phyloP scores from a whole-genome alignment of 2,113 vertebrate genomes.

The Silurus glanis region DNA sequence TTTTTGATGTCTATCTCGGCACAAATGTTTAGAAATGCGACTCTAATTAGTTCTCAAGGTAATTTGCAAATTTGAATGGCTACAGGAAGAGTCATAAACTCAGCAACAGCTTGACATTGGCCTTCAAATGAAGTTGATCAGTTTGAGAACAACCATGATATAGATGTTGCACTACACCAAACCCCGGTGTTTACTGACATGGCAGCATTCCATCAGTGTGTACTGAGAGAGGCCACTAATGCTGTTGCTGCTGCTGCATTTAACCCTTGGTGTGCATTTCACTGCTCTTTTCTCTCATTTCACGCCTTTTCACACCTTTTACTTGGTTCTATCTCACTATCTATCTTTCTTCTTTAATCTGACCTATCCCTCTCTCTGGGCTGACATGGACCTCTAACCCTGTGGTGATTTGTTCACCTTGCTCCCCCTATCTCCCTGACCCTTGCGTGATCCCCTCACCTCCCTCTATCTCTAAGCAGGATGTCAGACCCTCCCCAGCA shows the following conservation, averaged over 20 bases:
- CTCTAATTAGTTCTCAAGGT: background rate
- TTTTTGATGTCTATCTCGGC: no score
- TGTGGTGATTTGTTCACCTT: constrained; percentile 26
- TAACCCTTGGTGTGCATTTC: constrained; percentile 38
- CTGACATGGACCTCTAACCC: constrained; percentile 27
- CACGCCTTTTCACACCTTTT: constrained; percentile 26
- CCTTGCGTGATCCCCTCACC: constrained; percentile 26
- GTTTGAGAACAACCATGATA: background rate
- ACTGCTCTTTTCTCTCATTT: constrained; percentile 39
- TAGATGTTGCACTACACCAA: background rate
- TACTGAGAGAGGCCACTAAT: constrained; percentile 1
- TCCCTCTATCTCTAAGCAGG: constrained; percentile 46
- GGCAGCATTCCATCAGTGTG: background rate
- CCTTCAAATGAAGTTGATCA: background rate
- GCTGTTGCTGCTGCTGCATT: constrained; percentile 30
- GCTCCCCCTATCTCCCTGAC: constrained; percentile 31
- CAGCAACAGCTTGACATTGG: background rate
- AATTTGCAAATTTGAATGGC: background rate
- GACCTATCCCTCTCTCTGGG: constrained; percentile 24
- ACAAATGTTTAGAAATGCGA: background rate
- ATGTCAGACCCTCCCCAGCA: constrained; percentile 61
- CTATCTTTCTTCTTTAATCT: constrained; percentile 6
- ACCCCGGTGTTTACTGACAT: background rate
- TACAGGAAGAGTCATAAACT: background rate
- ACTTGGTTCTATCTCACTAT: constrained; percentile 31